Conservation (phyloP, 2,888 invertebrate genomes). For the Drosophila neutralis region DNA sequence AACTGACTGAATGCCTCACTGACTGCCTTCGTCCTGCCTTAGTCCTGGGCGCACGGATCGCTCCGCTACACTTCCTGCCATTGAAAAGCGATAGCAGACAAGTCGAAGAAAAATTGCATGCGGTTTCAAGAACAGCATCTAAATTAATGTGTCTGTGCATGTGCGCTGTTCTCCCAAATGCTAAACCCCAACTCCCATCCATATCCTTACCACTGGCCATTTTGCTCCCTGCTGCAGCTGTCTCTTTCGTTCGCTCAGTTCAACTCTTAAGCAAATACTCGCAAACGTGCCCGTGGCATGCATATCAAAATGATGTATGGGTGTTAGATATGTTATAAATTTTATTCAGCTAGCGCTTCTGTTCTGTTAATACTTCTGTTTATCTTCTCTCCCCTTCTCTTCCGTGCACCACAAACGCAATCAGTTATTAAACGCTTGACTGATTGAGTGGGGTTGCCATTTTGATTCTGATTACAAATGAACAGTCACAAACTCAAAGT, state of each 20-base stretch:
- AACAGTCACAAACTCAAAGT: slow-evolving; percentile 21
- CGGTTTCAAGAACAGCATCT: slow-evolving; percentile 73
- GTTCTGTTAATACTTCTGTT: slow-evolving; percentile 26
- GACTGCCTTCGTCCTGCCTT: slow-evolving; percentile 14
- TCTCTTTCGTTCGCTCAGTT: background rate
- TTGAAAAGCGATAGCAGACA: slow-evolving; percentile 72
- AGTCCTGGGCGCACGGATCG: slow-evolving; percentile 1
- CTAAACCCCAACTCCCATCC: background rate
- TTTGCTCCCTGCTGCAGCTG: slow-evolving; percentile 15
- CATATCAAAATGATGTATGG: slow-evolving; percentile 78
- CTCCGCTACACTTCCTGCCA: slow-evolving; percentile 59
- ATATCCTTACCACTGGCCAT: background rate
- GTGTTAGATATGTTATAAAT: slow-evolving; percentile 80
- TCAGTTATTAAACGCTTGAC: slow-evolving; percentile 65
- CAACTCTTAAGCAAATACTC: slow-evolving; percentile 71
- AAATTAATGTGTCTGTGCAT: slow-evolving; percentile 76
- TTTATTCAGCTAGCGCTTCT: slow-evolving; percentile 60
- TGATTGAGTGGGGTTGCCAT: slow-evolving; percentile 47
- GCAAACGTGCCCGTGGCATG: slow-evolving; percentile 63
- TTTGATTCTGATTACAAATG: slow-evolving; percentile 40
- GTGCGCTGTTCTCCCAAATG: slow-evolving; percentile 34
- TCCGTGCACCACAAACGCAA: slow-evolving; percentile 33
- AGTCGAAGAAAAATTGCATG: slow-evolving; percentile 79
- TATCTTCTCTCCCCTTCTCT: slow-evolving; percentile 3
- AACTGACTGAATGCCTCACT: slow-evolving; percentile 60